These are phyloP conservation scores for Iphiclides podalirius DNA, from an alignment of 2,888 invertebrate species.

Conservation along the genomic window DNA sequence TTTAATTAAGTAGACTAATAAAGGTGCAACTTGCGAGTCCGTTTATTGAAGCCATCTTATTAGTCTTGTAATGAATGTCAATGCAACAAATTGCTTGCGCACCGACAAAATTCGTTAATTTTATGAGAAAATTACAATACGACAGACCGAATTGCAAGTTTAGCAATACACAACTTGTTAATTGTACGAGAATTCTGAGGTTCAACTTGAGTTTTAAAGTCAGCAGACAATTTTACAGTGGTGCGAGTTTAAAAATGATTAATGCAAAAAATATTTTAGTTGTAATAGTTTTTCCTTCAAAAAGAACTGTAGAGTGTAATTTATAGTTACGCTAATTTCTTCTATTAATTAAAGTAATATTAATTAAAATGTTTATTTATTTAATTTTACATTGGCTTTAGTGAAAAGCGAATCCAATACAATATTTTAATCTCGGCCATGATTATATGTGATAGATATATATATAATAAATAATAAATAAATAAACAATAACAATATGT, in stretches of 20 bases:
- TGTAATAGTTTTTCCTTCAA: not conserved
- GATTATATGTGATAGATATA: too few species aligned
- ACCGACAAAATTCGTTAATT: slow-evolving; percentile 14
- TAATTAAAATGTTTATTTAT: too few species aligned
- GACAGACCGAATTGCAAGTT: slow-evolving; percentile 19
- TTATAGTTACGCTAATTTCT: too few species aligned
- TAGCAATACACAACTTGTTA: slow-evolving; percentile 20
- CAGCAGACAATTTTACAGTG: slow-evolving; percentile 15
- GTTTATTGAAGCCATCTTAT: too few species aligned
- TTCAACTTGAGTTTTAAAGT: slow-evolving; percentile 20
- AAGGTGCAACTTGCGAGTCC: slow-evolving; percentile 34
- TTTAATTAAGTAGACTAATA: slow-evolving; percentile 52
- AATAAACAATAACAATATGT: too few species aligned
- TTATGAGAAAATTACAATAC: slow-evolving; percentile 16
- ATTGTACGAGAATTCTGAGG: slow-evolving; percentile 20
- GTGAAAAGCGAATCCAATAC: too few species aligned
- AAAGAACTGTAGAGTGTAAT: too few species aligned
- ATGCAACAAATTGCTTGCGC: slow-evolving; percentile 9
- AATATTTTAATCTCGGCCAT: too few species aligned
- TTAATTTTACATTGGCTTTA: too few species aligned
- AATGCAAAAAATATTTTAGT: slow-evolving; percentile 64
- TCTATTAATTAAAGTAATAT: too few species aligned
- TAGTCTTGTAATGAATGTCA: too few species aligned
- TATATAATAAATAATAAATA: too few species aligned
- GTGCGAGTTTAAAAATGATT: slow-evolving; percentile 44